A percentile compares a stretch with the other conserved stretches of the same genome.
Evolutionary conservation across 92 coral and sea anemone species (phyloP).

Genomic region (Epizoanthus ramosus): DNA sequence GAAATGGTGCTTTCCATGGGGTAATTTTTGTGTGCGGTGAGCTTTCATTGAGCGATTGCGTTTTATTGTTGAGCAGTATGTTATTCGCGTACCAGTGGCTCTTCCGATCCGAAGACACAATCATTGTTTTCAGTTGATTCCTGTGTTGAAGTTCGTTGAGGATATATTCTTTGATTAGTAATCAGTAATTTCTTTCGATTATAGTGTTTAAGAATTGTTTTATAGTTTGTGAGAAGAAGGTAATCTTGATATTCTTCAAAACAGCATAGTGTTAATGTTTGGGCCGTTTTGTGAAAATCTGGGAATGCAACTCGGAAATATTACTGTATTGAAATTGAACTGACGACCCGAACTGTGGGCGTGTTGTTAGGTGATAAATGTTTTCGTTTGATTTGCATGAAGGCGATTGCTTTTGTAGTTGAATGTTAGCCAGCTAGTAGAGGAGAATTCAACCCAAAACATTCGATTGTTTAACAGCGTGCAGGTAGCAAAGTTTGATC

Average conservation of each 20-base stretch:
- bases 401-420: neutral
- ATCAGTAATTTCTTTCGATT: slow-evolving; percentile 1
- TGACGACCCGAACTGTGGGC: neutral
- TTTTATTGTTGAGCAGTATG: neutral
- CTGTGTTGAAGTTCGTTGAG: neutral
- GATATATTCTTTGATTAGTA: slow-evolving; percentile 14
- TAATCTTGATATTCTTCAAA: neutral
- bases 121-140: slow-evolving; percentile 10
- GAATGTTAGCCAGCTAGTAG: slow-evolving; percentile 14
- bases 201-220: neutral
- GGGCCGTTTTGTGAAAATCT: slow-evolving; percentile 8
- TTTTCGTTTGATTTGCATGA: neutral
- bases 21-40: neutral
- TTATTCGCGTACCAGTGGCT: too few species aligned
- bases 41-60: neutral
- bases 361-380: slow-evolving; percentile 36
- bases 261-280: neutral
- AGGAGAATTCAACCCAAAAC: slow-evolving; percentile 22
- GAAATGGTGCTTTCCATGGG: neutral
- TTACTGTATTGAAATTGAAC: slow-evolving; percentile 16
- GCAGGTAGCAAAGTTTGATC: slow-evolving; percentile 35
- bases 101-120: neutral
- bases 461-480: slow-evolving; percentile 27
- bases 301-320: neutral
- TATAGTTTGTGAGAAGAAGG: neutral